A percentile compares a stretch with the other conserved stretches of the same genome.
These are phyloP conservation scores for Gandaritis pyraliata DNA, from an alignment of 2,888 invertebrate species.

Conservation along the genomic window DNA sequence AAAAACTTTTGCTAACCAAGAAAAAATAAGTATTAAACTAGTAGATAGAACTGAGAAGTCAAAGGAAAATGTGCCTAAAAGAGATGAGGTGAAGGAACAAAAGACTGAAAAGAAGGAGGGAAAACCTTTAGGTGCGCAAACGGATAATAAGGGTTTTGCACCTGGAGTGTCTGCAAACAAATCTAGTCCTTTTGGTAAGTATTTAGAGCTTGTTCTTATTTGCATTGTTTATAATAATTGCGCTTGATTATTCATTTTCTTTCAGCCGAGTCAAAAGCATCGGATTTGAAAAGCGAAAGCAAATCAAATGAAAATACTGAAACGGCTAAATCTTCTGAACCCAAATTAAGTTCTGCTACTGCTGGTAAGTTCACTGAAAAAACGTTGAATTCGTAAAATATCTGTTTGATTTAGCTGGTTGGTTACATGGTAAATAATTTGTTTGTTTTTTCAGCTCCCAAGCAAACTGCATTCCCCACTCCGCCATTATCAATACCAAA, in stretches of 20 bases:
- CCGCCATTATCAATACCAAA: conserved; percentile 26
- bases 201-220: conserved; percentile 1
- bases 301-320: conserved; percentile 41
- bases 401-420: too few species aligned
- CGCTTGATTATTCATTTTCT: neutral
- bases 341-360: conserved; percentile 38
- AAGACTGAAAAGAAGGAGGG: conserved; percentile 52
- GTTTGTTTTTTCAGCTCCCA: conserved; percentile 50
- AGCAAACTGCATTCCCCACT: conserved; percentile 44
- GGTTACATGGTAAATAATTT: neutral
- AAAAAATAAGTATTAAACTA: conserved; percentile 42
- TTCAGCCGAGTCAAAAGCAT: conserved; percentile 45
- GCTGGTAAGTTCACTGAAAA: conserved; percentile 5
- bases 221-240: neutral
- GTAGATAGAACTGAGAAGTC: conserved; percentile 52
- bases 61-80: conserved; percentile 55
- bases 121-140: conserved; percentile 53
- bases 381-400: neutral
- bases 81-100: conserved; percentile 35
- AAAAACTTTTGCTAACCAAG: conserved; percentile 46
- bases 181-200: conserved; percentile 48
- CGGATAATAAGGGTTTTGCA: conserved; percentile 47
- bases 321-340: conserved; percentile 36
- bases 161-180: conserved; percentile 43
- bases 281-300: conserved; percentile 41